Evolutionary conservation across 1,140 invertebrate species (phyloP), one percentile per base, ranked within the genome.

Genomic region (Lysiphlebus fabarum): DNA sequence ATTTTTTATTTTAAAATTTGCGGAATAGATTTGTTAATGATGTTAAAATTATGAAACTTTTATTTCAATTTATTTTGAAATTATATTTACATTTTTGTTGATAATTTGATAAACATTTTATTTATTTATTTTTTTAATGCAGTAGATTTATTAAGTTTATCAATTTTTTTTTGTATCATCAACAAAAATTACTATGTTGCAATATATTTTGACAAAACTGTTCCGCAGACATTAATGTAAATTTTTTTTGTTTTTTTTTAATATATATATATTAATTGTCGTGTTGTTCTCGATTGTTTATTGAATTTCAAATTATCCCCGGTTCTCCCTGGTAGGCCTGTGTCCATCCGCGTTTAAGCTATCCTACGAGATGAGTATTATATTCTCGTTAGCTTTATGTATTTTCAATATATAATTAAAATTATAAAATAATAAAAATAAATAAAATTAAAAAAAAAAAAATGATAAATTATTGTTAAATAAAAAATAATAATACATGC

Each of bases 321-420:
- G 17, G 17, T 17, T 17, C 17, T 53, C 47, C 54, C 57, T 57
- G 47, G 51, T 33, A 42, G 63, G 64, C 70, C 55, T 72, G 70
- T 66, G 68, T 71, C 70, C 61, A 66, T 68, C 65, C 70, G 53
- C 61, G 66, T 71, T 67, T 77, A 77, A 77, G 75, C 75, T 73
- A 77, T 72, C 75, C 75, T 76, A 77, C 75, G 69, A 70, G 67
- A 68, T 74, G 60, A 71, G 70, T 70, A 60, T 66, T 68, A 67
- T 51, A 47, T 59, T 51, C 56, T 59, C 53, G 54, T 59, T 63
- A 63, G 58, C 55, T 48, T 57, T 45, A 17, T 17, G 17, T 17
- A 17, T 53, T 14, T 17, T 37, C 10, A 38, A 57, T 47, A 40
- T n/a, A 12, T 6, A 57, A 56, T 40, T 47, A 49, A 57, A n/a